Base-by-base conservation (phyloP, 2,797 vertebrate species). In the Takifugu ocellatus region DNA sequence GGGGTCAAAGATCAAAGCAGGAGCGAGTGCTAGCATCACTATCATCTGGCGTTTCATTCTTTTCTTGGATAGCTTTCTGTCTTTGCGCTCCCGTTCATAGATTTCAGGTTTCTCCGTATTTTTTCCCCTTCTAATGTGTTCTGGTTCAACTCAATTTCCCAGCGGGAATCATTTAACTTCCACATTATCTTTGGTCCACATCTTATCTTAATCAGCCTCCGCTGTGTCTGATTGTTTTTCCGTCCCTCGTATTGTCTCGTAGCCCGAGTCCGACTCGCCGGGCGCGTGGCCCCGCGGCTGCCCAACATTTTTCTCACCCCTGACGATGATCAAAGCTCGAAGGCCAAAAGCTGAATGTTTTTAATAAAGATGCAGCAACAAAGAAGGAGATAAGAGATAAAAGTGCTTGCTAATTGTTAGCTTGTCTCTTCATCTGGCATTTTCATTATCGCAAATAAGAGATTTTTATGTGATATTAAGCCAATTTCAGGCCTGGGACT, bases 191-290 rank as follows among this genome's bases (percentile, higher is more conserved):
- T 77, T 72, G 54, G 83, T 83, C 81, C 68, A 1, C 2, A 21
- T 56, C 72, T 84, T 80, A 83, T 86, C 79, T 81, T 82, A 78
- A 86, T 78, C 61, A 64, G 66, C 68, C 56, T 58, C 63, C 39
- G 63, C 66, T 76, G 73, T 67, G 64, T 51, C 26, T 70, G 60
- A 80, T 82, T 75, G 6, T 5, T 46, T 46, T 21, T 46, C 57
- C 6, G 3, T 62, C 66, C 42, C 8, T 6, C 45, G 43, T 68
- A 51, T 39, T 14, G 36, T 12, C 4, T 14, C 2, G 36, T 12
- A 12, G 36, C 64, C 44, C 15, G 63, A 61, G 57, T 51, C 55
- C 2, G 2, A 60, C 59, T 67, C 63, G 58, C 21, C 36, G 14
- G 31, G 66, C 25, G 68, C 70, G 59, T 68, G 53, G 54, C 15